These are phyloP conservation scores for Arothron firmamentum DNA, from an alignment of 2,113 vertebrate species.

Conservation along the genomic window DNA sequence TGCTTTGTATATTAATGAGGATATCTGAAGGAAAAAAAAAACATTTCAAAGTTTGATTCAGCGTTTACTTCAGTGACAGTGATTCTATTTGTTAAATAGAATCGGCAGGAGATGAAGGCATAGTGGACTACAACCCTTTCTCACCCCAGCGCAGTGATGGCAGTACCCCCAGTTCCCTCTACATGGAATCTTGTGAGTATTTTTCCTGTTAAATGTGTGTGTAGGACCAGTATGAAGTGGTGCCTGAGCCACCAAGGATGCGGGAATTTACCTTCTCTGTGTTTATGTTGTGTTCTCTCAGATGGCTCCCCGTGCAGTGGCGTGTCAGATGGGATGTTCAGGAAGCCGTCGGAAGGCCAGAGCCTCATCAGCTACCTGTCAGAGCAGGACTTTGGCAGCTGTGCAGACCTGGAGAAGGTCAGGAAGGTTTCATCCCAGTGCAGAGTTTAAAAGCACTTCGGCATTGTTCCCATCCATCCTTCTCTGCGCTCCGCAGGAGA, in stretches of 20 bases:
- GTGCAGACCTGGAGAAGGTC: constrained; percentile 97
- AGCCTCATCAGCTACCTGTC: constrained; percentile 98
- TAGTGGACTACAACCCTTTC: constrained; percentile 71
- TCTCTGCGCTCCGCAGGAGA: constrained; percentile 77
- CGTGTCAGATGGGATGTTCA: constrained; percentile 87
- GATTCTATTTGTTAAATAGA: constrained; percentile 68
- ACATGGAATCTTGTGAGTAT: constrained; percentile 84
- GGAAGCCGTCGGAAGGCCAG: constrained; percentile 92
- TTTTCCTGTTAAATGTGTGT: no score
- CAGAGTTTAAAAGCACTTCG: no score
- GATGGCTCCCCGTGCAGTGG: constrained; percentile 78
- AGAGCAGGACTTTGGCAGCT: constrained; percentile 99
- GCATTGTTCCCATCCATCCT: neutral
- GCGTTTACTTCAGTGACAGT: neutral
- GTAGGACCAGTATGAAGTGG: no score
- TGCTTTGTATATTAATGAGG: neutral
- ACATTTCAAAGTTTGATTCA: neutral
- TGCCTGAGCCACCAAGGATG: no score
- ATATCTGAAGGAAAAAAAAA: no score
- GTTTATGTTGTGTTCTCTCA: constrained; percentile 48
- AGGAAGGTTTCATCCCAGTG: no score
- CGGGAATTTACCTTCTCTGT: neutral
- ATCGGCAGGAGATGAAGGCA: constrained; percentile 64
- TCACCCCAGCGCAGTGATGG: constrained; percentile 74
- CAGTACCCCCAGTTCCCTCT: constrained; percentile 79